Evolutionary conservation across 1,140 invertebrate species (phyloP), one percentile per base, ranked within the genome.

Genomic region (Phenacoccus solenopsis): DNA sequence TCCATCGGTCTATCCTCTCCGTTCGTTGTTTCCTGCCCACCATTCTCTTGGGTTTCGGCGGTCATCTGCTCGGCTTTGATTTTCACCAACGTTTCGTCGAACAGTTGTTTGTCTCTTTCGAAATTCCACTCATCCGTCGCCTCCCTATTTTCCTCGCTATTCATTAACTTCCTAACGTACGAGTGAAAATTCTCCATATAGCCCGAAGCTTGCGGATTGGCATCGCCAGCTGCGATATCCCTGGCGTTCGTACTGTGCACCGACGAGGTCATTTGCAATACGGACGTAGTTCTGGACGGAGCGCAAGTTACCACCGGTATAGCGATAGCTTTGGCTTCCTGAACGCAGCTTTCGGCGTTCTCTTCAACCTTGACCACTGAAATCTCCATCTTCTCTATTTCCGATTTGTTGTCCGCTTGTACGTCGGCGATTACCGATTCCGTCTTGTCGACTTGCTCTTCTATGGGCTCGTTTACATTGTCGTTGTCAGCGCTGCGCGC

Each of bases 201-300:
- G 12, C 22, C 22, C 16, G 56, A n/a, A 25, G 25, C 10, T 22
- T 9, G 59, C 22, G 21, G 3, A 5, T 64, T 9, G 3, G 22
- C 25, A 20, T 25, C 13, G 1, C 20, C 25, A 3, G 25, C 22
- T 24, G 59, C 16, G 4, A 16, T 20, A 1, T 64, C 59, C 25
- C 25, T 64, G 4, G 56, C 21, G 7, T 20, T 10, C 4, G 38
- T 27, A 20, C 20, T 24, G 10, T 13, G 4, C 25, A 20, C 25
- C 2, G 59, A 24, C 9, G 71, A 69, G 24, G 28, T 61, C 16
- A 59, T 68, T 20, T 69, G 68, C 21, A 71, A 28, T 12, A 69
- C 68, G 22, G 70, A 69, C 16, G 71, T 69, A 69, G 68, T 68
- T 56, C 38, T 20, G 0, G 68, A 32, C 10, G 59, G 59, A 24